phyloP scores from a whole-genome alignment of 2,113 vertebrate species.

The Cinclus cinclus region DNA sequence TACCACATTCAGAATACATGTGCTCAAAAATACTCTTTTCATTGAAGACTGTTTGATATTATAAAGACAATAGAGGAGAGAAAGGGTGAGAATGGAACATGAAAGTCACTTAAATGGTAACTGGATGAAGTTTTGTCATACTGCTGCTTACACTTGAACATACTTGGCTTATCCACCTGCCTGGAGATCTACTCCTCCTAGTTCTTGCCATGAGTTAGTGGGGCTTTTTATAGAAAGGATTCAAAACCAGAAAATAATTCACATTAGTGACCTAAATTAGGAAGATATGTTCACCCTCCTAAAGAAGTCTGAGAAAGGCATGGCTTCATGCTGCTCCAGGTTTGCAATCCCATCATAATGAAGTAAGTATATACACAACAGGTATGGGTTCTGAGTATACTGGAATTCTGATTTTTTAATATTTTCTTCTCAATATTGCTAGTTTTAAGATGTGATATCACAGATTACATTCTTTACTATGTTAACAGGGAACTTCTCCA shows the following conservation, averaged over 20 bases:
- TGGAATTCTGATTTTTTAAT: not conserved
- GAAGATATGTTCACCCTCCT: not conserved
- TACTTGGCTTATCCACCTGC: not conserved
- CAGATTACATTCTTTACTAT: not conserved
- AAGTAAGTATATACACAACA: not conserved
- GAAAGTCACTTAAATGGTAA: not conserved
- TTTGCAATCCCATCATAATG: not conserved
- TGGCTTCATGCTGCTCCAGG: not conserved
- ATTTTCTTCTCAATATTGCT: not conserved
- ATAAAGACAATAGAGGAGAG: not conserved
- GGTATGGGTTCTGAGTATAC: not conserved
- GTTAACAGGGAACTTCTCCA: constrained; percentile 6
- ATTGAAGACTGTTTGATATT: not conserved
- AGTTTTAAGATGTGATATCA: not conserved
- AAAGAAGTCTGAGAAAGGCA: not conserved
- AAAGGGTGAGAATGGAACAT: not conserved
- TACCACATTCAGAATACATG: not conserved
- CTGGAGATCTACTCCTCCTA: not conserved
- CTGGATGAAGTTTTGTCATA: not conserved
- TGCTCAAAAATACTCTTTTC: not conserved
- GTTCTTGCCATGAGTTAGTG: not conserved
- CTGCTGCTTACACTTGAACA: not conserved
- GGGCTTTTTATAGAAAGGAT: not conserved
- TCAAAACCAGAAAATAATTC: not conserved
- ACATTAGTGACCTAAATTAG: not conserved